A percentile compares a stretch with the other conserved stretches of the same genome.
Evolutionary conservation across 2,797 vertebrate genomes (phyloP).

Genomic region (Geotrypetes seraphini): DNA sequence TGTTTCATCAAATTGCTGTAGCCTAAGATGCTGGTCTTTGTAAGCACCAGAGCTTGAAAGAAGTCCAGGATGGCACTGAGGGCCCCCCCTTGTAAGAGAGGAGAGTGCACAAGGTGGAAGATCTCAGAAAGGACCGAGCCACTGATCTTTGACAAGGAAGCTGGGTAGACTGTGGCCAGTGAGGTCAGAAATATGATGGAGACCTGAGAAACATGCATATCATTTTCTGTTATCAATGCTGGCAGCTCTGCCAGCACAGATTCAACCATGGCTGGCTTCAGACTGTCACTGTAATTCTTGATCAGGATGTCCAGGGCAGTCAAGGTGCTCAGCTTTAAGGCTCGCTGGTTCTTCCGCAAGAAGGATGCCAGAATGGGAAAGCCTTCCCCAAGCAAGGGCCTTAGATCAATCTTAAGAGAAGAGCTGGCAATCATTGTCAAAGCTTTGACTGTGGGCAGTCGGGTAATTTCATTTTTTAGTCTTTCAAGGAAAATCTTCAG

Average conservation of each 20-base stretch:
- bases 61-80: slow-evolving; percentile 68
- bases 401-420: slow-evolving; percentile 67
- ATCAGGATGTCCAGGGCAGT: slow-evolving; percentile 69
- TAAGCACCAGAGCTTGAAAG: slow-evolving; percentile 67
- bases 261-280: slow-evolving; percentile 64
- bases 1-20: slow-evolving; percentile 66
- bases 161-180: slow-evolving; percentile 61
- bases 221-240: slow-evolving; percentile 70
- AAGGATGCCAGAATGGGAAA: slow-evolving; percentile 80
- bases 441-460: slow-evolving; percentile 74
- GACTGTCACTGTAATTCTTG: slow-evolving; percentile 64
- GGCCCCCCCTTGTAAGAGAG: slow-evolving; percentile 73
- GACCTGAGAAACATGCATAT: slow-evolving; percentile 85
- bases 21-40: slow-evolving; percentile 48
- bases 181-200: slow-evolving; percentile 70
- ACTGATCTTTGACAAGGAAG: slow-evolving; percentile 68
- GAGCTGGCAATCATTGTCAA: slow-evolving; percentile 69
- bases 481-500: slow-evolving; percentile 79
- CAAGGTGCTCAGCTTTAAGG: slow-evolving; percentile 72
- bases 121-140: slow-evolving; percentile 59
- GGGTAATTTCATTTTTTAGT: slow-evolving; percentile 86
- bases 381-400: slow-evolving; percentile 65
- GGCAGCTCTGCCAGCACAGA: slow-evolving; percentile 72
- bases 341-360: slow-evolving; percentile 83
- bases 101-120: slow-evolving; percentile 70